phyloP scores from a whole-genome alignment of 2,113 vertebrate genomes.

The Heloderma charlesbogerti region DNA sequence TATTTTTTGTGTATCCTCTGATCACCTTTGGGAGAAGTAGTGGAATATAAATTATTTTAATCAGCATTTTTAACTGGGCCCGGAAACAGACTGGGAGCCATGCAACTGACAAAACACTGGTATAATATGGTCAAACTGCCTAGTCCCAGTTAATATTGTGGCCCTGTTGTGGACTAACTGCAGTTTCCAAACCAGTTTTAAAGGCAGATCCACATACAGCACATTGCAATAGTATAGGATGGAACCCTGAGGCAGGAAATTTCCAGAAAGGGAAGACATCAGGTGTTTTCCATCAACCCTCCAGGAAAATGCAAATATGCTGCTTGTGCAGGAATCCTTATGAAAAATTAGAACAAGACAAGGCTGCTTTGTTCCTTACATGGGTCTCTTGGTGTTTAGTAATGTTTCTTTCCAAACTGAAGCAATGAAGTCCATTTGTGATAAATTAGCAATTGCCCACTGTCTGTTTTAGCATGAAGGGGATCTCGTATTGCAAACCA shows the following conservation, averaged over 20 bases:
- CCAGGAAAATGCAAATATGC: conserved; percentile 37
- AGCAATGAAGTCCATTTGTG: conserved; percentile 47
- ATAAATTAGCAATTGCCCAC: conserved; percentile 54
- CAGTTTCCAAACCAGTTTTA: not conserved
- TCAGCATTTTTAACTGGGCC: too few relatives aligned
- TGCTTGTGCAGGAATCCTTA: conserved; percentile 29
- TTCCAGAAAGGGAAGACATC: conserved; percentile 37
- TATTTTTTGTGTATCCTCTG: too few relatives aligned
- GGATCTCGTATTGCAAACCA: conserved; percentile 47
- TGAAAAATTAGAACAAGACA: conserved; percentile 45
- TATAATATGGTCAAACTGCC: too few relatives aligned
- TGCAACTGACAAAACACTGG: too few relatives aligned
- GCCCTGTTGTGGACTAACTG: too few relatives aligned
- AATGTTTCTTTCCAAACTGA: conserved; percentile 46
- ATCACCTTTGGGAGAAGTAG: too few relatives aligned
- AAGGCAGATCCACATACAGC: not conserved
- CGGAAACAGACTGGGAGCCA: too few relatives aligned
- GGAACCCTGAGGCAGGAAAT: conserved; percentile 33
- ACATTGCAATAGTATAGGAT: not conserved
- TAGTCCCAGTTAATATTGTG: too few relatives aligned
- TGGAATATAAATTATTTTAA: too few relatives aligned
- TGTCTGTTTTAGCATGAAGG: conserved; percentile 26
- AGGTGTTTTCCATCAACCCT: conserved; percentile 23
- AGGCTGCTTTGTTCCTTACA: conserved; percentile 51
- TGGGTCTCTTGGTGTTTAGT: conserved; percentile 32